A percentile compares a stretch with the other conserved stretches of the same genome.
Evolutionary conservation across 2,888 invertebrate species (phyloP).

Genomic region (Xanthia icteritia): DNA sequence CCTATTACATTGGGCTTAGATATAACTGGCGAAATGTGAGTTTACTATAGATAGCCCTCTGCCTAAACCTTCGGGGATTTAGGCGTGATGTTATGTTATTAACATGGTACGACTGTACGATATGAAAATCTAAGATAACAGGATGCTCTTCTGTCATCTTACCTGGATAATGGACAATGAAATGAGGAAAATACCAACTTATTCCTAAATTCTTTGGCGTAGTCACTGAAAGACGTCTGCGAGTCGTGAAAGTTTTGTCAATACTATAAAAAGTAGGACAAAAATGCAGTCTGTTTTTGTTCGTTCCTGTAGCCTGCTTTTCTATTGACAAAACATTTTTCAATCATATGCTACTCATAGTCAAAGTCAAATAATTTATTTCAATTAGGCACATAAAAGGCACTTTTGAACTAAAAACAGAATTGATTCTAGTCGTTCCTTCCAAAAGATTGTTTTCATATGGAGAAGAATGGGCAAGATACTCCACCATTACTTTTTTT

Average conservation of each 20-base stretch:
- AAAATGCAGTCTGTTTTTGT: conserved; percentile 17
- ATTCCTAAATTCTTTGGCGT: conserved; percentile 22
- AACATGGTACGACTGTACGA: not conserved
- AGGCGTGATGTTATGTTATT: too few relatives aligned
- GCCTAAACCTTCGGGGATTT: not conserved
- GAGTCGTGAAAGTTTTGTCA: conserved; percentile 44
- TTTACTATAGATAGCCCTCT: not conserved
- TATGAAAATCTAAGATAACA: not conserved
- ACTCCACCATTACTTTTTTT: too few relatives aligned
- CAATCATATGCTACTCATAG: conserved; percentile 26
- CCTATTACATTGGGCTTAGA: not conserved
- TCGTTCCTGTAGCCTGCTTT: conserved; percentile 23
- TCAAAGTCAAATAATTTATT: too few relatives aligned
- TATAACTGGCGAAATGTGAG: not conserved
- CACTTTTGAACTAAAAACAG: too few relatives aligned
- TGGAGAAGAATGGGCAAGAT: too few relatives aligned
- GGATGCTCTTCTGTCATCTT: not conserved
- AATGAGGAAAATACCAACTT: conserved; percentile 21
- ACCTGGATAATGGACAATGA: not conserved
- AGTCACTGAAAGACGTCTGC: conserved; percentile 23
- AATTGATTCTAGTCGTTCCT: too few relatives aligned
- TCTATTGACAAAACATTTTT: conserved; percentile 36
- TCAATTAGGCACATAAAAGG: too few relatives aligned
- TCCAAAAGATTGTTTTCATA: too few relatives aligned
- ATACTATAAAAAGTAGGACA: conserved; percentile 34